Evolutionary conservation across 2,888 invertebrate species (phyloP).

Genomic region (Meloe dianella): DNA sequence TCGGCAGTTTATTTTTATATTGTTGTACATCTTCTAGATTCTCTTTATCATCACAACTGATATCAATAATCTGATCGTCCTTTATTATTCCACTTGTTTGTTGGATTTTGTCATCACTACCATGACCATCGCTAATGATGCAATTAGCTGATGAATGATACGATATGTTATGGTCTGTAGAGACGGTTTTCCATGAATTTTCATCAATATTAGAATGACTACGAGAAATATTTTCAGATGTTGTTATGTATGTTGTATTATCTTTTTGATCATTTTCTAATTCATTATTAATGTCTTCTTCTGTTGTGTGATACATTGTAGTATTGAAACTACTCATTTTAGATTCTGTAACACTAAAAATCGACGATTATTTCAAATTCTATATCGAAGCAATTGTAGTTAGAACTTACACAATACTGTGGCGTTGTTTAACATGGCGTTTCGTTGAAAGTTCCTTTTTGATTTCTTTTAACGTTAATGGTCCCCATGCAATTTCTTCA

Average conservation of each 20-base stretch:
- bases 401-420: neutral
- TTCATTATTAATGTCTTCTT: neutral
- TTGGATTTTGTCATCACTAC: neutral
- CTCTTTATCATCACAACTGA: neutral
- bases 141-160: neutral
- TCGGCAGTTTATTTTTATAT: neutral
- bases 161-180: neutral
- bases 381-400: neutral
- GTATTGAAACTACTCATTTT: neutral
- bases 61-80: neutral
- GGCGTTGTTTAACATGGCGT: neutral
- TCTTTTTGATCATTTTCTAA: neutral
- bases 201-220: neutral
- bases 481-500: conserved; percentile 35
- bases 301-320: neutral
- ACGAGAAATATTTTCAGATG: neutral
- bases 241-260: neutral
- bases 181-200: neutral
- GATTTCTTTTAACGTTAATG: conserved; percentile 27
- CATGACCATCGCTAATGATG: neutral
- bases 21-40: neutral
- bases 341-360: neutral
- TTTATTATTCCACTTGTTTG: neutral
- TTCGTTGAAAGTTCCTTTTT: conserved; percentile 20
- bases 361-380: neutral